These are phyloP conservation scores for Siniperca undulata DNA, from an alignment of 2,797 vertebrate species.

Conservation along the genomic window DNA sequence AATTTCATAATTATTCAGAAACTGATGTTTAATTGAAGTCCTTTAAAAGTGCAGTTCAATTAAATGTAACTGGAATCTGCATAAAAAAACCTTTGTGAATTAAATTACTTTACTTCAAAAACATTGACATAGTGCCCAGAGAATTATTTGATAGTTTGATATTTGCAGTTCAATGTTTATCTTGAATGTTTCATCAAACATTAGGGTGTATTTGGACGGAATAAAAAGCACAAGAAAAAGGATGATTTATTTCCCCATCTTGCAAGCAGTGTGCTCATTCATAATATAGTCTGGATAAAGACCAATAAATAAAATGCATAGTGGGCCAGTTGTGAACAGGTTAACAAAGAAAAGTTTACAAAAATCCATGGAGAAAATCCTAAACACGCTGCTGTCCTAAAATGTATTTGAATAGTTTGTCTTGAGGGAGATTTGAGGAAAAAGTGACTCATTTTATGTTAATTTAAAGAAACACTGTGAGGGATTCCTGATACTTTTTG, in stretches of 20 bases:
- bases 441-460: not conserved
- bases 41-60: slow-evolving; percentile 29
- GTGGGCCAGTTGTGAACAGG: not conserved
- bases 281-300: not conserved
- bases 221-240: not conserved
- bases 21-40: not conserved
- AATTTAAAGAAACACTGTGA: not conserved
- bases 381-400: not conserved
- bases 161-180: not conserved
- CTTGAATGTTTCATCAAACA: not conserved
- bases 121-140: not conserved
- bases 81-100: slow-evolving; percentile 1
- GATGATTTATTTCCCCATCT: not conserved
- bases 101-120: not conserved
- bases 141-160: not conserved
- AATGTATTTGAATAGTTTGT: not conserved
- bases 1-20: slow-evolving; percentile 16
- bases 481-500: not conserved
- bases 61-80: not conserved
- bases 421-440: too few relatives aligned
- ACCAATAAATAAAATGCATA: not conserved
- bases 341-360: not conserved
- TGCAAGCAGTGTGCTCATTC: rapidly evolving
- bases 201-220: not conserved
- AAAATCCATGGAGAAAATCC: not conserved